Evolutionary conservation across 2,888 invertebrate genomes (phyloP), one percentile per base, ranked within the genome.

Genomic region (Eristalis intricaria): DNA sequence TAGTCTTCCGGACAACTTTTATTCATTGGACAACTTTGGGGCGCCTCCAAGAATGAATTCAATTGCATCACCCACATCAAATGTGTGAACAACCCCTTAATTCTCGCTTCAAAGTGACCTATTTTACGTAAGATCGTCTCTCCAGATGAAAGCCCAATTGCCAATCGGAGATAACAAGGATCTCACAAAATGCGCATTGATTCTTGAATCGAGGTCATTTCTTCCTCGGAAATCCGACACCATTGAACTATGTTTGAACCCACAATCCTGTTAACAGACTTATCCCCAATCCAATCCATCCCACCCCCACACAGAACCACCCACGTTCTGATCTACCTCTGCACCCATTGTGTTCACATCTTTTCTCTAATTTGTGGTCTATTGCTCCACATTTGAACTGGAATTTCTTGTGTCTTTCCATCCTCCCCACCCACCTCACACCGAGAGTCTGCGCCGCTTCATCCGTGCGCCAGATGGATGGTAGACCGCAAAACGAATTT

Each of bases 401-500:
- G 19, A n/a, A 50, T 50, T 19, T 63, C 32, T n/a, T 63, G 15
- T 7, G n/a, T 32, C 63, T 15, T 40, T 66, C 50, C 23, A 56
- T 65, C 65, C 56, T 38, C 19, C 8, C 26, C 69, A 38, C 15
- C 40, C 23, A 40, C 22, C 10, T 22, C 32, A 29, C 29, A 29
- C 29, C 29, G 4, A 4, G 29, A 32, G 32, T 29, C 63, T n/a
- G 32, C 63, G 11, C 43, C 13, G 43, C 43, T 19, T 7, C 15
- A 50, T n/a, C 5, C 50, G 8, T 19, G 50, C 50, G 43, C n/a
- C 32, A 23, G 19, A 58, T 60, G 38, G 56, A 35, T 74, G 7
- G 4, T 4, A 38, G 65, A 76, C 63, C 70, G 40, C 64, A 74
- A 32, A 69, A 23, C 43, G 70, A 75, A 71, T 84, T 84, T 84